Conservation (phyloP, 2,113 vertebrate genomes). For the Phycodurus eques region DNA sequence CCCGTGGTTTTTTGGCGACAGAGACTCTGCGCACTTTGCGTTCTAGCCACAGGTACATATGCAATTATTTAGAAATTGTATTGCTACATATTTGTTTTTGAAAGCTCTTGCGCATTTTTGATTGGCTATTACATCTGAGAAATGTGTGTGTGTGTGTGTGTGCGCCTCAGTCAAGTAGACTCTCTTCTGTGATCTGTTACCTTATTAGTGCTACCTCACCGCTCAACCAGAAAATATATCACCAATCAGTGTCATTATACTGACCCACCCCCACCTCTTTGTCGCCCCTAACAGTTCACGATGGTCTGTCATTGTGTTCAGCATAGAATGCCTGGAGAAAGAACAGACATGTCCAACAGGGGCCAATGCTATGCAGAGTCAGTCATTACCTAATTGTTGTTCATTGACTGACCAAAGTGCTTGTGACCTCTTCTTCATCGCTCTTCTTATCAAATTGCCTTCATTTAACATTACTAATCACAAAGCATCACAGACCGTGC, state of each 20-base stretch:
- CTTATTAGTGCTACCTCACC: slow-evolving; percentile 53
- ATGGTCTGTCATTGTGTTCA: slow-evolving; percentile 30
- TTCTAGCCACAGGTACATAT: too few species aligned
- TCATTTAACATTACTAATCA: not conserved
- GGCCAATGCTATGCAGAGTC: slow-evolving; percentile 29
- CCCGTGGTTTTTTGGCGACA: too few species aligned
- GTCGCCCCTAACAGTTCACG: slow-evolving; percentile 13
- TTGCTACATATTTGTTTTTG: too few species aligned
- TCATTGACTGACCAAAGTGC: slow-evolving; percentile 47
- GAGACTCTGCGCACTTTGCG: too few species aligned
- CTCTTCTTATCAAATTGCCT: slow-evolving; percentile 6
- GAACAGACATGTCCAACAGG: slow-evolving; percentile 8
- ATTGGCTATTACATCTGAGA: too few species aligned
- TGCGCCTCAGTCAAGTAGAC: not conserved
- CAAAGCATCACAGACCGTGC: not conserved
- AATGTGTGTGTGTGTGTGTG: not conserved
- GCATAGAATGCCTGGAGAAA: slow-evolving; percentile 22
- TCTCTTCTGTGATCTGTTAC: slow-evolving; percentile 24
- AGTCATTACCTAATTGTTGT: slow-evolving; percentile 59
- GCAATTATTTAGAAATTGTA: too few species aligned
- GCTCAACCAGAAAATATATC: slow-evolving; percentile 51
- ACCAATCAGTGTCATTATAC: slow-evolving; percentile 49
- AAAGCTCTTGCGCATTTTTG: too few species aligned
- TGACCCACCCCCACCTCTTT: slow-evolving; percentile 15
- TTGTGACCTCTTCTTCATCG: slow-evolving; percentile 24